Conservation (phyloP, 2,888 invertebrate genomes). For the Diploptera punctata region DNA sequence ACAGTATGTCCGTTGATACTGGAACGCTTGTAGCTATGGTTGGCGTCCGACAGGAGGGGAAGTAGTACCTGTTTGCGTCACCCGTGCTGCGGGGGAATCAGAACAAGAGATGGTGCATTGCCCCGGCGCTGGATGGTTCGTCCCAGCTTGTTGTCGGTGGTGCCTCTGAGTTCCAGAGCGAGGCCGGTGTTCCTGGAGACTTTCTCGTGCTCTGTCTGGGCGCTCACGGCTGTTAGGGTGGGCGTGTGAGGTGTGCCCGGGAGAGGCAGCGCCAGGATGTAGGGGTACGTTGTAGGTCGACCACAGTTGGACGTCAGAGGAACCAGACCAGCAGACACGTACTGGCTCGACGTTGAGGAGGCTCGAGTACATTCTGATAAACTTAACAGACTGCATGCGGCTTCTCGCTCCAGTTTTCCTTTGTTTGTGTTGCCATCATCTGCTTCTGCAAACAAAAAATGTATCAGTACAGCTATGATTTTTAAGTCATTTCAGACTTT, state of each 20-base stretch:
- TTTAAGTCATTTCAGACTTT: no score
- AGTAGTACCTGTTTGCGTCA: slow-evolving; percentile 51
- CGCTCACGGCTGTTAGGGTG: slow-evolving; percentile 46
- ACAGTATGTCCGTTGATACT: neutral
- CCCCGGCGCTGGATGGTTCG: slow-evolving; percentile 46
- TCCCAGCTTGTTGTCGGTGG: neutral
- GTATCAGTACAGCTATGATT: no score
- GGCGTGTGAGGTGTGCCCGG: slow-evolving; percentile 45
- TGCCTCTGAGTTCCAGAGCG: slow-evolving; percentile 40
- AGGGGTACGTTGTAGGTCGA: slow-evolving; percentile 73
- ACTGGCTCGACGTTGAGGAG: slow-evolving; percentile 47
- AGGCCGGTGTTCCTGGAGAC: slow-evolving; percentile 46
- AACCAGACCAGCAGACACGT: slow-evolving; percentile 48
- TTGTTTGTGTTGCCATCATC: slow-evolving; percentile 23
- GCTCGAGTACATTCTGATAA: slow-evolving; percentile 63
- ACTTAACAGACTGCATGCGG: slow-evolving; percentile 81
- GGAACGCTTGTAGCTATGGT: slow-evolving; percentile 10
- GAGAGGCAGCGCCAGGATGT: slow-evolving; percentile 51
- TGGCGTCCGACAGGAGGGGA: slow-evolving; percentile 50
- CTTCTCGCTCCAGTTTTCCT: slow-evolving; percentile 74
- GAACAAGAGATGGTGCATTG: slow-evolving; percentile 45
- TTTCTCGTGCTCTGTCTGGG: slow-evolving; percentile 46
- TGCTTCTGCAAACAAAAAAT: slow-evolving; percentile 40
- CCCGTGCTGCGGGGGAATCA: slow-evolving; percentile 34
- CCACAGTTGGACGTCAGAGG: slow-evolving; percentile 66